Conservation (phyloP, 2,797 vertebrate species). For the Mus minutoides region DNA sequence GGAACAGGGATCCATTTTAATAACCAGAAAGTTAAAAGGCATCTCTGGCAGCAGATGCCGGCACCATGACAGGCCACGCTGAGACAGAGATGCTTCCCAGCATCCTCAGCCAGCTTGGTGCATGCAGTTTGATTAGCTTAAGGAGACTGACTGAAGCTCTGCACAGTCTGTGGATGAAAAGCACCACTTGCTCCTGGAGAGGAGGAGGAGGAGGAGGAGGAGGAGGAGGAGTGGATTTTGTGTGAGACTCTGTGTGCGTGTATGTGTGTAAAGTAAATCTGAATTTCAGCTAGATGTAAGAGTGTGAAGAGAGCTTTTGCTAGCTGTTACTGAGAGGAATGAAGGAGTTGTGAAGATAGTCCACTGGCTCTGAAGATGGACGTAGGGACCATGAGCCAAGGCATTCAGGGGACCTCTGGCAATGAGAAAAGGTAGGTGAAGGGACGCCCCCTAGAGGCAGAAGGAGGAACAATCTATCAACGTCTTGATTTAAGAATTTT, state of each 20-base stretch:
- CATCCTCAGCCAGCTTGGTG: too few relatives aligned
- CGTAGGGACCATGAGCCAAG: background rate
- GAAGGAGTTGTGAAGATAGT: background rate
- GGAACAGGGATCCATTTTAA: too few relatives aligned
- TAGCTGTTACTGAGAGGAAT: background rate
- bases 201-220: too few relatives aligned
- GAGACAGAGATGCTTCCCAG: too few relatives aligned
- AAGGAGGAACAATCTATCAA: background rate
- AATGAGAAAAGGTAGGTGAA: background rate
- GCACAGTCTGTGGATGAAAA: too few relatives aligned
- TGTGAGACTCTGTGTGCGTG: background rate
- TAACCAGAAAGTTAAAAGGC: too few relatives aligned
- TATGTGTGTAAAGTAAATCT: background rate
- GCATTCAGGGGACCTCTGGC: background rate
- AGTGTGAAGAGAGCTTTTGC: background rate
- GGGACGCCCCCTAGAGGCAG: background rate
- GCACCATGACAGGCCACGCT: too few relatives aligned
- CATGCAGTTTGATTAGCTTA: too few relatives aligned
- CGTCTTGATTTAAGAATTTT: background rate
- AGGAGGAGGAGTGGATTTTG: too few relatives aligned
- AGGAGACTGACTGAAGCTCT: too few relatives aligned
- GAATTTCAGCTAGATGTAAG: background rate
- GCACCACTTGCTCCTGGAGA: too few relatives aligned
- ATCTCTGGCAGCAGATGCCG: too few relatives aligned
- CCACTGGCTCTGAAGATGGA: background rate